These are phyloP conservation scores for Carpatolechia fugitivella DNA, from an alignment of 2,888 invertebrate species.

Conservation along the genomic window DNA sequence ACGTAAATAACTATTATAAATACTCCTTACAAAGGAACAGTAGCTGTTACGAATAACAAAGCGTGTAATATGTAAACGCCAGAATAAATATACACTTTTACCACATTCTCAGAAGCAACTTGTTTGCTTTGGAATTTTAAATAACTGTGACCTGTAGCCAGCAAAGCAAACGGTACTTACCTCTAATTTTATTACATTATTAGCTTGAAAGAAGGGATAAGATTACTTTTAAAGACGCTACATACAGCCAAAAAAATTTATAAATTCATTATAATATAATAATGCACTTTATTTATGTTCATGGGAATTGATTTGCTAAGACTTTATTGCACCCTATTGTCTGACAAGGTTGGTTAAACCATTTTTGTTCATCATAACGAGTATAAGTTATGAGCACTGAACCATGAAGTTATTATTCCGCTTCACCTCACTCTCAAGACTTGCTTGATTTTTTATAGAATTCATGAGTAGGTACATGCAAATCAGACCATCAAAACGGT, in stretches of 20 bases:
- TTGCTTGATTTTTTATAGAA: background rate
- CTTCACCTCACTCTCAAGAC: background rate
- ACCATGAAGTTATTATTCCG: background rate
- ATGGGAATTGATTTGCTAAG: too few species aligned
- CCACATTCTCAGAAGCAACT: conserved; percentile 5
- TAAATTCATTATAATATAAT: too few species aligned
- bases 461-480: conserved; percentile 2
- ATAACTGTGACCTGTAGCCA: background rate
- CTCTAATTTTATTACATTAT: too few species aligned
- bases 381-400: background rate
- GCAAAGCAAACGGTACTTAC: background rate
- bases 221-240: too few species aligned
- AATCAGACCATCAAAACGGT: background rate
- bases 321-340: too few species aligned
- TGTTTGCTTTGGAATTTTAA: conserved; percentile 3
- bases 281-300: too few species aligned
- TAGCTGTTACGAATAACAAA: conserved; percentile 52
- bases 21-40: conserved; percentile 42
- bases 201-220: too few species aligned
- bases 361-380: background rate
- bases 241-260: too few species aligned
- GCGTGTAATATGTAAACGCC: conserved; percentile 50
- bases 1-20: conserved; percentile 49
- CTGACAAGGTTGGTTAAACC: too few species aligned
- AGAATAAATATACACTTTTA: conserved; percentile 8